Evolutionary conservation across 2,888 invertebrate genomes (phyloP).

Genomic region (Ichneumoninae sp.): DNA sequence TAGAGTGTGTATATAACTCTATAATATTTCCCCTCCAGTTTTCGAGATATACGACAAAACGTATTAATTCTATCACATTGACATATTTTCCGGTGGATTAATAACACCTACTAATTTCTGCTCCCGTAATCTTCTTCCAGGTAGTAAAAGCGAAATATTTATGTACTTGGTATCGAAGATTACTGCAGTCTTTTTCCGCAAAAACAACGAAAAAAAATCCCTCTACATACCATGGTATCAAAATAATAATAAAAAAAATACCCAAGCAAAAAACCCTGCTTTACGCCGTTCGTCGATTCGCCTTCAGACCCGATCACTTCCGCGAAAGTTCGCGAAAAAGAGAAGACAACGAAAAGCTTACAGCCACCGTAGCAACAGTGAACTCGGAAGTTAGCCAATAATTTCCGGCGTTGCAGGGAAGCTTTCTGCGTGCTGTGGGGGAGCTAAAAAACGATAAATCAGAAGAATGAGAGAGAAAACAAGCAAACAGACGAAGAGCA

Average conservation of each 20-base stretch:
- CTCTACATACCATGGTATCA: no score
- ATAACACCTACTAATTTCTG: no score
- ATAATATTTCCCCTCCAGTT: no score
- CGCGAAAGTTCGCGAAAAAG: neutral
- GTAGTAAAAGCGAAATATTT: no score
- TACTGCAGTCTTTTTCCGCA: no score
- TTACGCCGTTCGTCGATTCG: neutral
- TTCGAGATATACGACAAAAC: no score
- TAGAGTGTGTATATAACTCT: no score
- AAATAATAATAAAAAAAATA: neutral
- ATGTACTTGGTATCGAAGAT: no score
- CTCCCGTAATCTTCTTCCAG: no score
- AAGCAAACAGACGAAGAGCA: slow-evolving; percentile 2
- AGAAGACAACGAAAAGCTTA: neutral
- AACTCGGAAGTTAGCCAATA: slow-evolving; percentile 41
- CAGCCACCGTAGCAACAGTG: neutral
- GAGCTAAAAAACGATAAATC: slow-evolving; percentile 21
- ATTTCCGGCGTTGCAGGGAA: slow-evolving; percentile 24
- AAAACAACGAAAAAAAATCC: no score
- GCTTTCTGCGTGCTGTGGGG: slow-evolving; percentile 19
- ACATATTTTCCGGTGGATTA: no score
- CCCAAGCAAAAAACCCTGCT: neutral
- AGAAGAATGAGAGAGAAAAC: neutral
- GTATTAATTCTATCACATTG: no score
- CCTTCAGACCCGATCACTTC: neutral